Conservation (phyloP, 2,113 vertebrate genomes). For the Thermophis baileyi region DNA sequence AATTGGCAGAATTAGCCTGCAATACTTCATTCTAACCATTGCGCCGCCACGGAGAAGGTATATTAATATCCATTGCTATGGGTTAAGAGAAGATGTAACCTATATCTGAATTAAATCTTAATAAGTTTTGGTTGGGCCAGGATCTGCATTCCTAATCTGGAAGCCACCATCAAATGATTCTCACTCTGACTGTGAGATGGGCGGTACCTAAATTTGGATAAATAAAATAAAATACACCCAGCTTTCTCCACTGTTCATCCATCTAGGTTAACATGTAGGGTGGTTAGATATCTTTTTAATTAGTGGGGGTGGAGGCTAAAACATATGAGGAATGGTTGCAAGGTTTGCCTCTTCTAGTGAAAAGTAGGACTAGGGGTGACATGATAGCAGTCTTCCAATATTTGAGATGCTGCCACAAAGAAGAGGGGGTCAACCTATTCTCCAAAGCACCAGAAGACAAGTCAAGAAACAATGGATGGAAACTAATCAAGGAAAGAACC, state of each 20-base stretch:
- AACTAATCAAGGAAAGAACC: background rate
- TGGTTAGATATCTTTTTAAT: background rate
- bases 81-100: background rate
- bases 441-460: background rate
- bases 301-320: background rate
- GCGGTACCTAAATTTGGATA: background rate
- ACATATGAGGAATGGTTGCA: background rate
- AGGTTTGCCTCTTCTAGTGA: background rate
- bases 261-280: background rate
- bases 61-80: background rate
- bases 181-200: background rate
- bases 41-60: no score
- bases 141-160: background rate
- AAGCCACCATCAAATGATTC: background rate
- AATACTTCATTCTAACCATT: no score
- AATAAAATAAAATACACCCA: background rate
- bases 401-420: background rate
- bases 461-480: background rate
- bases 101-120: background rate
- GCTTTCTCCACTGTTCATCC: background rate
- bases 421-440: background rate
- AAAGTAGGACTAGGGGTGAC: background rate
- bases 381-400: background rate
- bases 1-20: no score
- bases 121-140: background rate